These are phyloP conservation scores for Calidris pygmaea DNA, from an alignment of 2,113 vertebrate species.

Conservation along the genomic window DNA sequence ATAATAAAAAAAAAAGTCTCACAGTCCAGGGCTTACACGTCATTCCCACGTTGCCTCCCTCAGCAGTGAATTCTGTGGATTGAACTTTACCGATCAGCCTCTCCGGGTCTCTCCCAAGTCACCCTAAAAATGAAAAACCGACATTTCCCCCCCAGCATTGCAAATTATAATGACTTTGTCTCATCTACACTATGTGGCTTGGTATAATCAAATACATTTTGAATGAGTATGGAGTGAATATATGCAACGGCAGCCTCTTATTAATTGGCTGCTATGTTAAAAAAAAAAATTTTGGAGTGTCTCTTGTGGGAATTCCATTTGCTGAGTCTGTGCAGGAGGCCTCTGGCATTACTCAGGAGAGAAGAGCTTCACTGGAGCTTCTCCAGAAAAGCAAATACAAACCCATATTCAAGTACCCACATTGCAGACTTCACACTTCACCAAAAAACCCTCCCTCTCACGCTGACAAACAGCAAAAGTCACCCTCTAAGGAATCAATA, in stretches of 20 bases:
- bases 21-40: not conserved
- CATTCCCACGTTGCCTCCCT: not conserved
- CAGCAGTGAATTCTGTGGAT: not conserved
- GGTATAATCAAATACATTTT: not conserved
- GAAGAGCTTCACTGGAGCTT: constrained; percentile 1
- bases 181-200: not conserved
- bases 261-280: not conserved
- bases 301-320: constrained; percentile 42
- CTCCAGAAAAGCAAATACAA: constrained; percentile 21
- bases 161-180: not conserved
- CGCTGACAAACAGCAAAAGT: not conserved
- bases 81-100: not conserved
- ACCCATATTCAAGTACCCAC: not conserved
- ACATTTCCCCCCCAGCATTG: not conserved
- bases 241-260: not conserved
- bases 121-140: not conserved
- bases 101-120: not conserved
- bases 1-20: not conserved
- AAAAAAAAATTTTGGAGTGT: not conserved
- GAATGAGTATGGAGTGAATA: not conserved
- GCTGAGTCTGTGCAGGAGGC: constrained; percentile 31
- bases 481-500: not conserved
- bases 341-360: not conserved
- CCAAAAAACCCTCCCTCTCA: not conserved
- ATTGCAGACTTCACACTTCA: not conserved